Percentiles rank a stretch among this genome's conserved stretches.
Evolutionary conservation across 2,888 invertebrate genomes (phyloP).

Genomic region (Dichetophora obliterata): DNA sequence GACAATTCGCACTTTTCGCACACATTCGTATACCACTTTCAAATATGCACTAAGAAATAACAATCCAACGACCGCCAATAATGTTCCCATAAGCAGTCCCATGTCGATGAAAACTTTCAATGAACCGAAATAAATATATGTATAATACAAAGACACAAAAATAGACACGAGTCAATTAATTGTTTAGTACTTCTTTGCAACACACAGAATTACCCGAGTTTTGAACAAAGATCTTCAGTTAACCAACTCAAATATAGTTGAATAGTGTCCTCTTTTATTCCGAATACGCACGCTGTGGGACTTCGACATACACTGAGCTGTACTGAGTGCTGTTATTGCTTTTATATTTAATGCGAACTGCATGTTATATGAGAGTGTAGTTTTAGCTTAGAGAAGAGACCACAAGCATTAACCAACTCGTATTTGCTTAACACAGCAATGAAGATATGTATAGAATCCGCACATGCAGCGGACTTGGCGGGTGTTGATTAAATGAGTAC

Average conservation of each 20-base stretch:
- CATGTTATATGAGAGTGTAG: constrained; percentile 1
- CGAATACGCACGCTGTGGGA: constrained; percentile 13
- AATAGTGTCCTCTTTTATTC: background rate
- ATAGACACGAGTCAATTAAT: background rate
- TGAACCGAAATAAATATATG: background rate
- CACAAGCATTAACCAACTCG: constrained; percentile 17
- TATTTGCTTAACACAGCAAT: constrained; percentile 1
- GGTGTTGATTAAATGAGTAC: background rate
- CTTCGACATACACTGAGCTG: constrained; percentile 38
- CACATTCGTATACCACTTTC: constrained; percentile 54
- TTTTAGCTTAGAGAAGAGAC: constrained; percentile 23
- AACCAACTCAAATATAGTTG: background rate
- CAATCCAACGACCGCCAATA: constrained; percentile 44
- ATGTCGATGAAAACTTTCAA: constrained; percentile 28
- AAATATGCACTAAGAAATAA: constrained; percentile 51
- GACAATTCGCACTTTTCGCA: constrained; percentile 55
- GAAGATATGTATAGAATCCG: constrained; percentile 11
- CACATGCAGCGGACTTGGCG: background rate
- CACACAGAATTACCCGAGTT: background rate
- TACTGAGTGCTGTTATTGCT: constrained; percentile 35
- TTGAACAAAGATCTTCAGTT: constrained; percentile 4
- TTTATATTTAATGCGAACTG: constrained; percentile 31
- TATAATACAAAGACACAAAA: background rate
- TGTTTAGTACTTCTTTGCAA: background rate
- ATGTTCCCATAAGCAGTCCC: constrained; percentile 46